phyloP scores from a whole-genome alignment of 2,888 invertebrate species.

The Phalera bucephala region DNA sequence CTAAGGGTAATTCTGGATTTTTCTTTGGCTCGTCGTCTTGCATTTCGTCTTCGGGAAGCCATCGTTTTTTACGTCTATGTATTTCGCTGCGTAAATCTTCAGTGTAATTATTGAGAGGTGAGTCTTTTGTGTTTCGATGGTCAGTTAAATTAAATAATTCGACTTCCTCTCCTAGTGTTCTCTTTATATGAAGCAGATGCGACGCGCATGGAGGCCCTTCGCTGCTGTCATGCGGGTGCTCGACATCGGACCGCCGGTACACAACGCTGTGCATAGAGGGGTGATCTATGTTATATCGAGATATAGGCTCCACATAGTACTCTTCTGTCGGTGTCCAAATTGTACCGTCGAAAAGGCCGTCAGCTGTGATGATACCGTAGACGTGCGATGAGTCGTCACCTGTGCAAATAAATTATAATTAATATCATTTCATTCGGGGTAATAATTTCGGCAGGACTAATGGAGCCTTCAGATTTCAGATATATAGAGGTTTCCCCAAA shows the following conservation, averaged over 20 bases:
- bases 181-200: constrained; percentile 81
- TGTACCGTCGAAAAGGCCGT: constrained; percentile 95
- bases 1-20: constrained; percentile 85
- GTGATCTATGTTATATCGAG: constrained; percentile 84
- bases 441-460: constrained; percentile 3
- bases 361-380: constrained; percentile 92
- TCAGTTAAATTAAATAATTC: constrained; percentile 70
- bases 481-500: constrained; percentile 11
- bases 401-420: constrained; percentile 74
- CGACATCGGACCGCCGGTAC: constrained; percentile 91
- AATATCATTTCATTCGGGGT: too few relatives aligned
- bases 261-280: constrained; percentile 90
- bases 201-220: constrained; percentile 81
- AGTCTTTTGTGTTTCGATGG: constrained; percentile 48
- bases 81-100: constrained; percentile 67
- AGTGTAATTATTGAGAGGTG: constrained; percentile 52
- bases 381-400: constrained; percentile 92
- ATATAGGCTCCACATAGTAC: constrained; percentile 92
- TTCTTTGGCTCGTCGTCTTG: constrained; percentile 83
- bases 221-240: constrained; percentile 63
- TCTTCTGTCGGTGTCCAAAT: constrained; percentile 90
- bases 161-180: constrained; percentile 56
- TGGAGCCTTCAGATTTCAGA: neutral
- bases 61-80: constrained; percentile 81
- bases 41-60: constrained; percentile 87